phyloP scores from a whole-genome alignment of 2,113 vertebrate genomes.

The Bos taurus region DNA sequence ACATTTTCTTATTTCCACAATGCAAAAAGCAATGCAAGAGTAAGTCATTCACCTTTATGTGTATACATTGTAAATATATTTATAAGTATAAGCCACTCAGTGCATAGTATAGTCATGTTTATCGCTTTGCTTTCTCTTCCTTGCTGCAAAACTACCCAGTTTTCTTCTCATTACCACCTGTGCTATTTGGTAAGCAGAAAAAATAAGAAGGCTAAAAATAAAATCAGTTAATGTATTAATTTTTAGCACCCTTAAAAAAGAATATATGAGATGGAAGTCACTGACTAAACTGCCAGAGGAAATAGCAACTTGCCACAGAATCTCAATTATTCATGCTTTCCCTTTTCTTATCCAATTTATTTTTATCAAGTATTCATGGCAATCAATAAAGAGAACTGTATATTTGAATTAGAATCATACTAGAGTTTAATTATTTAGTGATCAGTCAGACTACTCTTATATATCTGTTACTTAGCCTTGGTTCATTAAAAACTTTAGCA shows the following conservation, averaged over 20 bases:
- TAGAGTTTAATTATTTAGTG: neutral
- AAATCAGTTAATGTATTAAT: neutral
- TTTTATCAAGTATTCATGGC: neutral
- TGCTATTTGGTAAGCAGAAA: neutral
- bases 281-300: neutral
- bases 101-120: neutral
- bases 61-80: neutral
- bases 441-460: neutral
- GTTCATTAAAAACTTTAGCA: neutral
- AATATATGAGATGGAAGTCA: neutral
- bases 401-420: slow-evolving; percentile 16
- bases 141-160: neutral
- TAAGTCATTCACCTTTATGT: neutral
- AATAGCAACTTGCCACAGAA: neutral
- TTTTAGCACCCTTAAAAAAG: neutral
- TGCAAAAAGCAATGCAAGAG: neutral
- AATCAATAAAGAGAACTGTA: neutral
- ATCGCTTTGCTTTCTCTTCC: neutral
- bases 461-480: neutral
- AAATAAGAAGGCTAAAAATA: neutral
- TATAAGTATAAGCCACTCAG: neutral
- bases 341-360: neutral
- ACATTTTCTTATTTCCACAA: neutral
- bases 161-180: neutral
- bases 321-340: slow-evolving; percentile 1